Conservation (phyloP, 2,888 invertebrate genomes). For the Tridacna gigas region DNA sequence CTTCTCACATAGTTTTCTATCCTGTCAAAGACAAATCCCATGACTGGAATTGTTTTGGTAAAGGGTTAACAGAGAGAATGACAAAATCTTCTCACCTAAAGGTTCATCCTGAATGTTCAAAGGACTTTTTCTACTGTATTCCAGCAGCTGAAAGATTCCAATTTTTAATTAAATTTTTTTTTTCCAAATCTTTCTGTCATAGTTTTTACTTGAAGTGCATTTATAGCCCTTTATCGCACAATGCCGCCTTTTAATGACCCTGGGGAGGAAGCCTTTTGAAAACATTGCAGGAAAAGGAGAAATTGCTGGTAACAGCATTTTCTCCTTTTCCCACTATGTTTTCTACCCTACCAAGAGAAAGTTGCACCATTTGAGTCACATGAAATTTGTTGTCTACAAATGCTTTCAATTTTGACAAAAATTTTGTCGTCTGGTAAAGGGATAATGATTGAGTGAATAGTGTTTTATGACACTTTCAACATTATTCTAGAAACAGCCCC, state of each 20-base stretch:
- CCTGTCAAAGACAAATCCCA: too few species aligned
- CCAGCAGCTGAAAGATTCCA: not conserved
- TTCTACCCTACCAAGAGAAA: too few species aligned
- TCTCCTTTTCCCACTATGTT: slow-evolving; percentile 2
- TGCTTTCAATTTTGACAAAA: too few species aligned
- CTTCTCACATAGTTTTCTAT: not conserved
- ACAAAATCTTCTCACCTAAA: slow-evolving; percentile 76
- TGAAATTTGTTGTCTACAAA: too few species aligned
- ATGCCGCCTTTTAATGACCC: not conserved
- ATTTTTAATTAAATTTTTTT: too few species aligned
- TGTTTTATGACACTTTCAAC: too few species aligned
- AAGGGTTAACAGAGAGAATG: not conserved
- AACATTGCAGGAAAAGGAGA: not conserved
- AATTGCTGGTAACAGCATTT: not conserved
- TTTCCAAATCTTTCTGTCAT: too few species aligned
- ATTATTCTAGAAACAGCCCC: too few species aligned
- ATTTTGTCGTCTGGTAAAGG: too few species aligned
- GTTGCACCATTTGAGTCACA: too few species aligned
- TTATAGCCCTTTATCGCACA: not conserved
- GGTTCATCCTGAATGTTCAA: slow-evolving; percentile 85
- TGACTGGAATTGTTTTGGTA: not conserved
- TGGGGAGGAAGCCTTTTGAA: not conserved
- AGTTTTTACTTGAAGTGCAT: too few species aligned
- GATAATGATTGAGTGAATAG: too few species aligned
- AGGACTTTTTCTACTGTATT: slow-evolving; percentile 3